Conservation (phyloP, 2,797 vertebrate species). For the Aythya fuligula region DNA sequence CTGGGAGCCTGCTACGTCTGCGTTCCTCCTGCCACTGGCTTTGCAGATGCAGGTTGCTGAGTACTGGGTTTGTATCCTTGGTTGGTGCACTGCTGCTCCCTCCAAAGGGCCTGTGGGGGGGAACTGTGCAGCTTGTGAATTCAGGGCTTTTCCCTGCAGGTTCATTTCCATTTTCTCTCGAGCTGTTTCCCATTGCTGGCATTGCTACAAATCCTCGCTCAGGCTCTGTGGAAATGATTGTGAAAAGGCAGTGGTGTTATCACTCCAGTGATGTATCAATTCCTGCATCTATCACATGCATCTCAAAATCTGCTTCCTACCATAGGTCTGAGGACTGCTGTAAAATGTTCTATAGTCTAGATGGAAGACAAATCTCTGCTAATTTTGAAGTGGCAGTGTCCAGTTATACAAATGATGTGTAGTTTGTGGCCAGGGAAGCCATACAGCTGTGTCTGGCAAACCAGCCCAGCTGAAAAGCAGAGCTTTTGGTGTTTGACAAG, state of each 20-base stretch:
- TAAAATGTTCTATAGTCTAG: background rate
- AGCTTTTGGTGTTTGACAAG: background rate
- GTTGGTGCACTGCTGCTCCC: background rate
- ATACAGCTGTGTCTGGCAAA: background rate
- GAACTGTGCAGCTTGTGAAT: accelerated
- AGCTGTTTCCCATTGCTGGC: background rate
- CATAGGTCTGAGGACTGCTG: background rate
- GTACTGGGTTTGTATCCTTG: background rate
- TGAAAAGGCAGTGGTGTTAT: background rate
- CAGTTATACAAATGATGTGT: background rate
- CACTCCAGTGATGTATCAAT: background rate
- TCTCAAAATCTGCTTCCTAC: background rate
- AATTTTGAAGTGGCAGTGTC: background rate
- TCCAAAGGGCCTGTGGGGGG: background rate
- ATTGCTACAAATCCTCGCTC: background rate
- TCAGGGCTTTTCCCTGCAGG: background rate
- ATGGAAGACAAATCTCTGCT: background rate
- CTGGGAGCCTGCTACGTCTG: accelerated
- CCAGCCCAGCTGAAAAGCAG: background rate
- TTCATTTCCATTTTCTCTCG: background rate
- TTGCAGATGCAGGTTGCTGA: background rate
- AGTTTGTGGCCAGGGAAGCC: background rate
- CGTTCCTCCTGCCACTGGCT: background rate
- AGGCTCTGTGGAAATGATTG: constrained; percentile 5
- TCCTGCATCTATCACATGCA: background rate